Conservation (phyloP, 2,888 invertebrate species). For the Pammene aurita region DNA sequence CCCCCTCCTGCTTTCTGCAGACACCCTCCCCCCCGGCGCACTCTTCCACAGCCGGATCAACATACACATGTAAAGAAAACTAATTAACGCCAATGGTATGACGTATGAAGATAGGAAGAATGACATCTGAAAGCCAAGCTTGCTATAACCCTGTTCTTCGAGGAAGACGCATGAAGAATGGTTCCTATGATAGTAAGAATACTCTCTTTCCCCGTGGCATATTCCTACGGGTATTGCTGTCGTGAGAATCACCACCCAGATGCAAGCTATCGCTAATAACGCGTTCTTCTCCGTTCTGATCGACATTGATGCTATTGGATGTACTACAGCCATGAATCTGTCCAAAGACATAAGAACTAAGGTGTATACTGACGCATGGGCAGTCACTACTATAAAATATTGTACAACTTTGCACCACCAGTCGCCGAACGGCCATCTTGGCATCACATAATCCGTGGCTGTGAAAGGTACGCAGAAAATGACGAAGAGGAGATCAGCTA, state of each 20-base stretch:
- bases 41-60: conserved; percentile 93
- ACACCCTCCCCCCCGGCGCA: conserved; percentile 90
- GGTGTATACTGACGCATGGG: conserved; percentile 96
- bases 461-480: conserved; percentile 97
- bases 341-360: conserved; percentile 97
- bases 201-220: conserved; percentile 89
- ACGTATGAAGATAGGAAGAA: conserved; percentile 95
- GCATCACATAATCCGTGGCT: conserved; percentile 93
- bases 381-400: conserved; percentile 95
- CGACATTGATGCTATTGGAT: conserved; percentile 94
- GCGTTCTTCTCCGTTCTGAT: conserved; percentile 92
- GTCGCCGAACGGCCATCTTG: conserved; percentile 95
- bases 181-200: conserved; percentile 84
- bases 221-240: conserved; percentile 90
- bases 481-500: conserved; percentile 95
- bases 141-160: conserved; percentile 84
- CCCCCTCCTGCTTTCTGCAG: conserved; percentile 91
- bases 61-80: conserved; percentile 95
- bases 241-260: conserved; percentile 91
- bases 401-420: conserved; percentile 95
- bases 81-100: conserved; percentile 93
- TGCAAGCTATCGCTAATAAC: conserved; percentile 88
- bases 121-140: conserved; percentile 87
- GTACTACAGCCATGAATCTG: conserved; percentile 95
- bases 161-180: conserved; percentile 88